phyloP scores from a whole-genome alignment of 1,140 invertebrate genomes.

The Paraescarpia echinospica region DNA sequence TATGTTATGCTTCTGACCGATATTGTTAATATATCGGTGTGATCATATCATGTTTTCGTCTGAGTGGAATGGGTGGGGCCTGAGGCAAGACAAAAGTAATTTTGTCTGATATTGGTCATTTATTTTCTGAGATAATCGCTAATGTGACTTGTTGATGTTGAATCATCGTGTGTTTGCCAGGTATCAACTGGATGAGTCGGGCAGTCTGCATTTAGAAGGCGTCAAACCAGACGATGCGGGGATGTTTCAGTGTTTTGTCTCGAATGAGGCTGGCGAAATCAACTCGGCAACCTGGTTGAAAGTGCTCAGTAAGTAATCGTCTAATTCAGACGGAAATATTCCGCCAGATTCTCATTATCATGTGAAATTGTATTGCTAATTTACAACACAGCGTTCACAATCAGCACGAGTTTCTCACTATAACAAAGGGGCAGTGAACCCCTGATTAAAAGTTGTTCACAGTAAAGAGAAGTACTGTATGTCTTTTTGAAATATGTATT shows the following conservation, averaged over 20 bases:
- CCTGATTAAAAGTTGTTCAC: too few species aligned
- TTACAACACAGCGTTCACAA: neutral
- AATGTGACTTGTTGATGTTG: neutral
- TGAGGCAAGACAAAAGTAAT: too few species aligned
- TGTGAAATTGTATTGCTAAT: neutral
- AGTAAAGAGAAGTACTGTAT: too few species aligned
- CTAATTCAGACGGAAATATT: neutral
- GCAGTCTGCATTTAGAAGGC: conserved; percentile 68
- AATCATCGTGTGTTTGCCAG: conserved; percentile 6
- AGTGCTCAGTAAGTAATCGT: conserved; percentile 89
- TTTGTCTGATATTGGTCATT: too few species aligned
- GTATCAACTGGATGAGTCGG: conserved; percentile 32
- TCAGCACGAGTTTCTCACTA: too few species aligned
- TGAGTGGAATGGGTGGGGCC: too few species aligned
- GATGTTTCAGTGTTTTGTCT: conserved; percentile 93
- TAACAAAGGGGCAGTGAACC: too few species aligned
- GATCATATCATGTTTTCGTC: too few species aligned
- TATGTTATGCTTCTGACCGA: too few species aligned
- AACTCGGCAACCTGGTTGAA: conserved; percentile 88
- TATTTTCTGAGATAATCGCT: too few species aligned
- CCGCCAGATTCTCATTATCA: neutral
- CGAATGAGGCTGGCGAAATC: conserved; percentile 75
- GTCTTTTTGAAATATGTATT: too few species aligned
- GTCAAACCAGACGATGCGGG: conserved; percentile 84
- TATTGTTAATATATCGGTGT: too few species aligned